Conservation (phyloP, 2,797 vertebrate genomes). For the Acanthiza pusilla region DNA sequence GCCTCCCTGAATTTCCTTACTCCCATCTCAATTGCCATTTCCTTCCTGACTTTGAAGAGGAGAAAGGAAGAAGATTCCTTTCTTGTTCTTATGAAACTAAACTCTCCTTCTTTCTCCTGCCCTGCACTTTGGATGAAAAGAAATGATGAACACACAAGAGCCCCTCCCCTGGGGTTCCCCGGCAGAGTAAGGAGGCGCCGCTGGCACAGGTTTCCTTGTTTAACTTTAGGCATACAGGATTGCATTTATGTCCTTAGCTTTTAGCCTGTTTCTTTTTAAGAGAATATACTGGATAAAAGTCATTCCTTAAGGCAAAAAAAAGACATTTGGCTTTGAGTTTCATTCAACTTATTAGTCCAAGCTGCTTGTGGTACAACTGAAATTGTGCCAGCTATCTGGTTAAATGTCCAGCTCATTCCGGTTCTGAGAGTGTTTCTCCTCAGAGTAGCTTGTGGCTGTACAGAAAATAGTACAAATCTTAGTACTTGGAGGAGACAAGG, state of each 20-base stretch:
- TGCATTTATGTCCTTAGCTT: slow-evolving; percentile 22
- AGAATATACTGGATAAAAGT: slow-evolving; percentile 52
- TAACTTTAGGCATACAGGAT: not conserved
- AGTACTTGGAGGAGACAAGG: not conserved
- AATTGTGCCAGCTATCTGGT: slow-evolving; percentile 25
- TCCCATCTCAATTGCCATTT: not conserved
- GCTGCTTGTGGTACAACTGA: slow-evolving; percentile 37
- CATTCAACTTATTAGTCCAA: slow-evolving; percentile 55
- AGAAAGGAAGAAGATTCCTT: not conserved
- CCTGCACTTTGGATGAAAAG: not conserved
- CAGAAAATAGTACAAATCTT: not conserved
- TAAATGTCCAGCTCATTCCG: not conserved
- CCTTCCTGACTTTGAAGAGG: not conserved
- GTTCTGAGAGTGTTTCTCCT: slow-evolving; percentile 5
- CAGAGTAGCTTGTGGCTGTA: not conserved
- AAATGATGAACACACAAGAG: not conserved
- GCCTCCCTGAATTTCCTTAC: not conserved
- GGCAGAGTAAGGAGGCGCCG: not conserved
- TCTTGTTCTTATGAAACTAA: not conserved
- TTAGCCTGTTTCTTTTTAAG: slow-evolving; percentile 58
- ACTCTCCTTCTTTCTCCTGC: not conserved
- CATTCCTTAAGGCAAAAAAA: slow-evolving; percentile 29
- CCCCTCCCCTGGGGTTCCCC: not conserved
- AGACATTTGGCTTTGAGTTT: slow-evolving; percentile 48
- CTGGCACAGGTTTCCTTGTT: not conserved